Conservation (phyloP, 2,888 invertebrate species). For the Zonitis immaculata region DNA sequence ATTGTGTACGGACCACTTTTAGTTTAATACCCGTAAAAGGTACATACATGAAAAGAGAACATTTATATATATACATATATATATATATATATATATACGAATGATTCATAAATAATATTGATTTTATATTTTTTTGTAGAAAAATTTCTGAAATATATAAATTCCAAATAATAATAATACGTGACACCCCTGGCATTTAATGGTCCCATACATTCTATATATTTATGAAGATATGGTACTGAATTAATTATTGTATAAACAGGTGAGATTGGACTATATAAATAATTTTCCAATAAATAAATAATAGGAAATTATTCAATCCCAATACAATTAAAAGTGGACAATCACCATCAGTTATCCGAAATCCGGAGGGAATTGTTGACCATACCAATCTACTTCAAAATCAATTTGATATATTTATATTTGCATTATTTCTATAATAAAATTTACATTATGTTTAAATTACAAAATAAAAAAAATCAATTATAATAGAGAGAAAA, state of each 20-base stretch:
- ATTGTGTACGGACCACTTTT: slow-evolving; percentile 31
- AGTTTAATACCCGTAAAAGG: slow-evolving; percentile 34
- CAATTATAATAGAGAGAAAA: not conserved
- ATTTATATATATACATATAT: too few relatives aligned
- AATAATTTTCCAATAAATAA: too few relatives aligned
- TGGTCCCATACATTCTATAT: not conserved
- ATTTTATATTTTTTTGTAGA: slow-evolving; percentile 18
- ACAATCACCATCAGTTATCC: slow-evolving; percentile 5
- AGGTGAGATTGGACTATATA: too few relatives aligned
- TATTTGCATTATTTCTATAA: slow-evolving; percentile 11
- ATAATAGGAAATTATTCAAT: too few relatives aligned
- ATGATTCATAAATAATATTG: slow-evolving; percentile 34
- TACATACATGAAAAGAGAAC: slow-evolving; percentile 34
- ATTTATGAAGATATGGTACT: not conserved
- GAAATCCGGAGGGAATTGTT: slow-evolving; percentile 21
- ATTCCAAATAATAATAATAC: too few relatives aligned
- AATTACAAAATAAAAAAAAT: not conserved
- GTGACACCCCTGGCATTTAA: not conserved
- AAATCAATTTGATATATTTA: slow-evolving; percentile 9
- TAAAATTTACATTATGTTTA: slow-evolving; percentile 13
- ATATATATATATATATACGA: too few relatives aligned
- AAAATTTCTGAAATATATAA: too few relatives aligned
- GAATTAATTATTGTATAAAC: slow-evolving; percentile 2
- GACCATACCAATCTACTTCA: slow-evolving; percentile 22
- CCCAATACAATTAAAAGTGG: not conserved